phyloP scores from a whole-genome alignment of 2,797 vertebrate species.

The Vultur gryphus region DNA sequence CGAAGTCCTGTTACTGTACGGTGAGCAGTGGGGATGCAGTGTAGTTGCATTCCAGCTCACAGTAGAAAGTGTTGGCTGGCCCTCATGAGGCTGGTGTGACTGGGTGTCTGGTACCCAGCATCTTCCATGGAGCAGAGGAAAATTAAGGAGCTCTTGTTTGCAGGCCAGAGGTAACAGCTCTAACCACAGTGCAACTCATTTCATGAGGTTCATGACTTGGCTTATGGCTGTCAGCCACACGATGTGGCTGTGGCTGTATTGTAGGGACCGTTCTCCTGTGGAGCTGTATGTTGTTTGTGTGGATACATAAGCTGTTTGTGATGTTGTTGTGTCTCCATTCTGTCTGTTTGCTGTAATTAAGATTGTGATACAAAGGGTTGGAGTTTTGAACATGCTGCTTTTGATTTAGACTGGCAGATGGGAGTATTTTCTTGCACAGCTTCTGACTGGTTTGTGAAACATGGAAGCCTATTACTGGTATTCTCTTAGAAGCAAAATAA shows the following conservation, averaged over 20 bases:
- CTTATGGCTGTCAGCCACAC: neutral
- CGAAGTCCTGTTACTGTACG: accelerated
- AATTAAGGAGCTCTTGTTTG: neutral
- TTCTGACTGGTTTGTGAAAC: neutral
- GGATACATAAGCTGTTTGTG: neutral
- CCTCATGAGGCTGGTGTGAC: neutral
- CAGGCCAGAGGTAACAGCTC: neutral
- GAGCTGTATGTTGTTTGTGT: neutral
- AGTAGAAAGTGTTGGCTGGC: neutral
- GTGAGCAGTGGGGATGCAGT: neutral
- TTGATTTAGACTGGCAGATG: neutral
- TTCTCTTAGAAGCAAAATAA: neutral
- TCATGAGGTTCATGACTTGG: neutral
- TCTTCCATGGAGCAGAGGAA: accelerated
- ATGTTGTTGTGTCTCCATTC: neutral
- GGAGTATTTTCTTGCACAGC: neutral
- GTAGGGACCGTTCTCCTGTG: accelerated
- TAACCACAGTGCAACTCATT: neutral
- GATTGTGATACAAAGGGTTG: neutral
- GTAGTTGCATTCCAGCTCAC: neutral
- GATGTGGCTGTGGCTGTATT: too few species aligned
- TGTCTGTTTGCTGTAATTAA: neutral
- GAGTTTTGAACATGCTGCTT: neutral
- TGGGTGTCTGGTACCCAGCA: neutral
- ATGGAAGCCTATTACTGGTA: neutral